Conservation (phyloP, 2,888 invertebrate species). For the Acronicta psi region DNA sequence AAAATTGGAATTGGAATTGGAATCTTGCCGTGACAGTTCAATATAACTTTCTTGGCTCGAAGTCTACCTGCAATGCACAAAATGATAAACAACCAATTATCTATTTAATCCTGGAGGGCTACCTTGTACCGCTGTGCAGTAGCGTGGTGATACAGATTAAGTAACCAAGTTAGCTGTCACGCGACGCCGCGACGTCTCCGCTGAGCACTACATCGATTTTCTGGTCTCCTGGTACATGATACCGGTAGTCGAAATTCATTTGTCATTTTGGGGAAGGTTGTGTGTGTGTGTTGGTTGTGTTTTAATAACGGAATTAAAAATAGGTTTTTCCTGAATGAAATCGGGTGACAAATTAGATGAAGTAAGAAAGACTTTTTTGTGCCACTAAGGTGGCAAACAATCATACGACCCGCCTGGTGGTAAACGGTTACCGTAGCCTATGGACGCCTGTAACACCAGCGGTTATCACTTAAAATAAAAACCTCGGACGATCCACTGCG, state of each 20-base stretch:
- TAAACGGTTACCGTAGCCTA: too few species aligned
- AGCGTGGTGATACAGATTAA: constrained; percentile 7
- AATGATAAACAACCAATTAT: not conserved
- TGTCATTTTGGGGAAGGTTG: not conserved
- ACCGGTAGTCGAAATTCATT: not conserved
- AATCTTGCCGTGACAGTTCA: not conserved
- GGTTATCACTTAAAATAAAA: too few species aligned
- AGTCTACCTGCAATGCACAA: not conserved
- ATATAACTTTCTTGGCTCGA: constrained; percentile 1
- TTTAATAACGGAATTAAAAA: too few species aligned
- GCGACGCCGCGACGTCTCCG: constrained; percentile 8
- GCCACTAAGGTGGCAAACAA: too few species aligned
- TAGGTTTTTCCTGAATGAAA: too few species aligned
- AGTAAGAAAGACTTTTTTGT: too few species aligned
- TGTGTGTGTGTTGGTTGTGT: too few species aligned
- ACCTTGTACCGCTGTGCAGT: not conserved
- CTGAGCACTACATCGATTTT: constrained; percentile 2
- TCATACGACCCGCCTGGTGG: too few species aligned
- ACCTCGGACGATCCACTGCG: too few species aligned
- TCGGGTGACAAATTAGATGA: too few species aligned
- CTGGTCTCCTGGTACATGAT: constrained; percentile 1
- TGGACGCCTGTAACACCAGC: too few species aligned
- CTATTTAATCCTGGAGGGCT: not conserved
- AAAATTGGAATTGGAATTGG: too few species aligned
- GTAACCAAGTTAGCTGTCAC: not conserved